Percentiles rank a stretch among this genome's conserved stretches.
Conservation (phyloP, 2,797 vertebrate species). For the Pangasius krempfi region DNA sequence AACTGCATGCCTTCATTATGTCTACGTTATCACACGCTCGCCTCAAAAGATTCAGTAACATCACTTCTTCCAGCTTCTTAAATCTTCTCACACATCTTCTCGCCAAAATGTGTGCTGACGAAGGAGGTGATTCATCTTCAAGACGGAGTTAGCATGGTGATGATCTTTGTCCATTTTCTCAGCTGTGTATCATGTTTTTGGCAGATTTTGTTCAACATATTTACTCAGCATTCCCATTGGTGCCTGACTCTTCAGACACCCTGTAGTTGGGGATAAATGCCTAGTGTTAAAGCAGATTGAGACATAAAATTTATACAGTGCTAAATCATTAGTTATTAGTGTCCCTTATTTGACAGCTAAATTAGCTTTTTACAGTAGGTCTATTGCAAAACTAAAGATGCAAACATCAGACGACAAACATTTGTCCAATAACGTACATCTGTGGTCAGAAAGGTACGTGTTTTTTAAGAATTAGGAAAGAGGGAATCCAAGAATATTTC, state of each 20-base stretch:
- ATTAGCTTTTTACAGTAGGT: neutral
- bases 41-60: neutral
- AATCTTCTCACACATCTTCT: neutral
- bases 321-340: neutral
- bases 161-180: neutral
- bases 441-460: neutral
- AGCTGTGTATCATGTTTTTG: no score
- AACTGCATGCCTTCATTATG: neutral
- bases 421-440: neutral
- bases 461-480: no score
- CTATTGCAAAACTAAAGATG: neutral
- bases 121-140: neutral
- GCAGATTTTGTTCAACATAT: neutral
- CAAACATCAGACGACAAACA: neutral
- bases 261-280: neutral
- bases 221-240: neutral
- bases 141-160: neutral
- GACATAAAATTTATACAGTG: neutral
- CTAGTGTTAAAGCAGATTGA: neutral
- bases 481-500: neutral
- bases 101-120: neutral
- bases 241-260: neutral
- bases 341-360: neutral
- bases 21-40: neutral
- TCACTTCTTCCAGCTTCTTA: neutral